Conservation (phyloP, 2,797 vertebrate species). For the Morus bassanus region DNA sequence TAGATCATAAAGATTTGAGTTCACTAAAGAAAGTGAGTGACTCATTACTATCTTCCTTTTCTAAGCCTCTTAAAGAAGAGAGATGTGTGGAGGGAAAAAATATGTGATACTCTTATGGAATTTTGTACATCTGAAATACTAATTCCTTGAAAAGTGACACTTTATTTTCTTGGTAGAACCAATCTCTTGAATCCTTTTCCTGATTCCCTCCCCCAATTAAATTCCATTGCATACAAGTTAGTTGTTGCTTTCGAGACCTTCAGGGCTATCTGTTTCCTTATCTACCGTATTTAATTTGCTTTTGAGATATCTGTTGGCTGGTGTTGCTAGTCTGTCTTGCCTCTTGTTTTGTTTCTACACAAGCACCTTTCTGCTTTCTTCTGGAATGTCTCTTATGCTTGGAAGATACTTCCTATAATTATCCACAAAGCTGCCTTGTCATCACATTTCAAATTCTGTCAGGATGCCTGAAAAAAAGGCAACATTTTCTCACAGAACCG, state of each 20-base stretch:
- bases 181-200: not conserved
- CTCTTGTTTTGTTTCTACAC: not conserved
- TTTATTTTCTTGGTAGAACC: not conserved
- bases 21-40: not conserved
- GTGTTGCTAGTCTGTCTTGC: not conserved
- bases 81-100: not conserved
- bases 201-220: not conserved
- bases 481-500: not conserved
- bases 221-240: not conserved
- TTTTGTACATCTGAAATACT: not conserved
- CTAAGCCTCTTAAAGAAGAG: not conserved
- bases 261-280: not conserved
- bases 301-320: not conserved
- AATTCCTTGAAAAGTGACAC: not conserved
- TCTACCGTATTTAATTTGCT: not conserved
- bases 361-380: not conserved
- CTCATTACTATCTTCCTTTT: not conserved
- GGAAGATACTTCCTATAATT: not conserved
- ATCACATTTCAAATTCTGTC: not conserved
- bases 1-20: constrained; percentile 21
- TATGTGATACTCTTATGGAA: not conserved
- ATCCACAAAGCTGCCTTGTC: not conserved
- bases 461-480: not conserved
- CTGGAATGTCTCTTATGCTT: not conserved
- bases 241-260: not conserved